These are phyloP conservation scores for Cotesia vestalis DNA, from an alignment of 1,140 invertebrate species.

Conservation along the genomic window DNA sequence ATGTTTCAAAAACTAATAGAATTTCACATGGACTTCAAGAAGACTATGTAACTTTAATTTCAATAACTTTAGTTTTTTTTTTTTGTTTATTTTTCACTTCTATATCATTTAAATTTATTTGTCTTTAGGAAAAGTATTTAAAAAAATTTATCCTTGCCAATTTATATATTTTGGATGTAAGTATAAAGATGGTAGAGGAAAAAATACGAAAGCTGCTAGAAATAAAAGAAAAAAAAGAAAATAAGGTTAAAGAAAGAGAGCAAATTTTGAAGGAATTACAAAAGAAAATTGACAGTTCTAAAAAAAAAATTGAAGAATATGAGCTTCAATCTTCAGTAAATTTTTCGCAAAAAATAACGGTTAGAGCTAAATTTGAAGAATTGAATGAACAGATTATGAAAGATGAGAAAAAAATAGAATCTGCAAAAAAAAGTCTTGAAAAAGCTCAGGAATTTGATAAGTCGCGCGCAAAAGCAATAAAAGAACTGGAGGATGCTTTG, in stretches of 20 bases:
- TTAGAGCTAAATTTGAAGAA: neutral
- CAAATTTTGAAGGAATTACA: too few relatives aligned
- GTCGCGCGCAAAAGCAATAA: neutral
- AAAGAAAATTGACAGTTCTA: too few relatives aligned
- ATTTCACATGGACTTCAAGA: too few relatives aligned
- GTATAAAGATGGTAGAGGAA: neutral
- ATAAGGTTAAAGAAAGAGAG: neutral
- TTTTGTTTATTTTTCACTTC: neutral
- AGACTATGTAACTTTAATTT: too few relatives aligned
- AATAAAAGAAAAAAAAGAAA: neutral
- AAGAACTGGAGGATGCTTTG: slow-evolving; percentile 19
- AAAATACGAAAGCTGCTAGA: neutral
- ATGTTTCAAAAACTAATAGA: neutral
- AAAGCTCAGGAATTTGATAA: neutral
- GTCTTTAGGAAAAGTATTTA: neutral
- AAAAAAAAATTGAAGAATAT: too few relatives aligned
- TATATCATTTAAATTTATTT: neutral
- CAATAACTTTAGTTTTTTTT: too few relatives aligned
- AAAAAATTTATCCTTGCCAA: neutral
- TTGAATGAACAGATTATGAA: neutral
- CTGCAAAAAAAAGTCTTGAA: neutral
- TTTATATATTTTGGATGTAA: neutral
- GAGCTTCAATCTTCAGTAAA: too few relatives aligned
- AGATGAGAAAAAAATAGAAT: neutral
- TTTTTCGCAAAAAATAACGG: neutral